Evolutionary conservation across 1,140 invertebrate species (phyloP), one percentile per base, ranked within the genome.

Genomic region (Chironomus striatipennis): DNA sequence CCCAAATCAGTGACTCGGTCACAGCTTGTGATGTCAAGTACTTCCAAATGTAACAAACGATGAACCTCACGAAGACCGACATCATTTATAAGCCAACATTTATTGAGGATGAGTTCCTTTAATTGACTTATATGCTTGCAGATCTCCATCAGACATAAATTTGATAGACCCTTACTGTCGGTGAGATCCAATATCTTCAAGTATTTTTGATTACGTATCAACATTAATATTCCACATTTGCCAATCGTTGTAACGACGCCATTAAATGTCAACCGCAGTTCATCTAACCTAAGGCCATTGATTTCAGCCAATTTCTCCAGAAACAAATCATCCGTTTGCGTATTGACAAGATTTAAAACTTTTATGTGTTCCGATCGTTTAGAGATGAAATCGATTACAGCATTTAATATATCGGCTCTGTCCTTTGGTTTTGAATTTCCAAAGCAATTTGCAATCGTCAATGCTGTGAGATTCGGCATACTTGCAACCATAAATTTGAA

Each of bases 141-240:
- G 18, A 70, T 70, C 18, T 70, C 65, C 17, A 70, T 70, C 65
- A 70, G 18, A 70, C 65, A 70, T 70, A 70, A 70, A 70, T 70
- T 70, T 21, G 65, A 70, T 17, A 70, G 18, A 18, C 65, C 18
- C 18, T 70, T 70, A 12, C 65, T 70, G 7, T 70, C 65, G 18
- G 65, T 70, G 1, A 70, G 18, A 20, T 70, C 65, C 3, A 70
- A 21, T 18, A 21, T 70, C 7, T 21, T 70, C 18, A 70, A 70
- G 20, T 70, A 18, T 8, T 70, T 70, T 21, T 70, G 65, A 70
- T n/a, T 18, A 18, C 18, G n/a, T 21, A 70, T 20, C 65, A 70
- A 70, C 20, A 21, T 20, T 20, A 70, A 20, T 18, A 70, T 20
- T 20, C 65, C 65, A 18, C 17, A 70, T 70, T 70, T 70, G 2